phyloP scores from a whole-genome alignment of 2,888 invertebrate species.

The Exocentrus adspersus region DNA sequence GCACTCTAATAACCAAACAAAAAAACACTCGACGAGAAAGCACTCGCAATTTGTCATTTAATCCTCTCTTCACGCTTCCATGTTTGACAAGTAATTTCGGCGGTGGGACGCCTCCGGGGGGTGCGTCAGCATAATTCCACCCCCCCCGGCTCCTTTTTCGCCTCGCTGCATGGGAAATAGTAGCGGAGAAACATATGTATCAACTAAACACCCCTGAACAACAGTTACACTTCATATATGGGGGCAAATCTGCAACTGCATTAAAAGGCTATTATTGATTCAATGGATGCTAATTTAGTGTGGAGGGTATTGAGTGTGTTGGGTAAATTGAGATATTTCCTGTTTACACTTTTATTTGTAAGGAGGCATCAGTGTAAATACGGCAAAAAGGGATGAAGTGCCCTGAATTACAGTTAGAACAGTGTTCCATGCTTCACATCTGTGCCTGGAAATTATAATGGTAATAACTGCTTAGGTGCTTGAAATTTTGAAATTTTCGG shows the following conservation, averaged over 20 bases:
- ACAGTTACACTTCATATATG: conserved; percentile 46
- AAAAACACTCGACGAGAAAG: conserved; percentile 50
- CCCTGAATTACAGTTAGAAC: too few species aligned
- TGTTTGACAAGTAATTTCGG: conserved; percentile 57
- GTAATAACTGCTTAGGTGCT: too few species aligned
- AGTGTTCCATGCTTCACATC: too few species aligned
- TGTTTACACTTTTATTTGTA: conserved; percentile 18
- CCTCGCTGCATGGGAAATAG: conserved; percentile 44
- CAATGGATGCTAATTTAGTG: conserved; percentile 58
- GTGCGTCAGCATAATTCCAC: conserved; percentile 19
- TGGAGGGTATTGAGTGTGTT: conserved; percentile 29
- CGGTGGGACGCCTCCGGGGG: conserved; percentile 27
- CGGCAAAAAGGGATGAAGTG: too few species aligned
- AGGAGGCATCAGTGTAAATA: not conserved
- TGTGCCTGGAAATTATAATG: too few species aligned
- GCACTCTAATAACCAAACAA: conserved; percentile 43
- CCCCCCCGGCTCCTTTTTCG: conserved; percentile 24
- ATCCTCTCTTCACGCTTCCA: conserved; percentile 58
- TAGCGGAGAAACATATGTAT: conserved; percentile 58
- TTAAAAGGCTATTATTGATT: conserved; percentile 59
- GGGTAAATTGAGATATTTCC: conserved; percentile 38
- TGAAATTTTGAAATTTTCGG: too few species aligned
- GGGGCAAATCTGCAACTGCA: conserved; percentile 56
- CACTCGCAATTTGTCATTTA: conserved; percentile 59
- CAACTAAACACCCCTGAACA: conserved; percentile 50